A percentile compares a stretch with the other conserved stretches of the same genome.
Conservation (phyloP, 2,113 vertebrate species). For the Mesocricetus auratus region DNA sequence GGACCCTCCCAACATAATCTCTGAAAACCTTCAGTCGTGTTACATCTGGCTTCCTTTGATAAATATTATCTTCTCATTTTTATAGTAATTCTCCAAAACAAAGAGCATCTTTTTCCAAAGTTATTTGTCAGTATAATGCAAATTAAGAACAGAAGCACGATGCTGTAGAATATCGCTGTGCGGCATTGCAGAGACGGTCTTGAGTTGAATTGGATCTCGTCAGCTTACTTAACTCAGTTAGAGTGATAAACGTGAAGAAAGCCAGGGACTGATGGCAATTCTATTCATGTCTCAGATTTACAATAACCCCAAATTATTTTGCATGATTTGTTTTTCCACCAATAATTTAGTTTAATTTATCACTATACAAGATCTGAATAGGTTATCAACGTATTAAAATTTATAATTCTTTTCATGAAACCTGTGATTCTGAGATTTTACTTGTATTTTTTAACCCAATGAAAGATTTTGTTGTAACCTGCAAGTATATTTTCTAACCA, state of each 20-base stretch:
- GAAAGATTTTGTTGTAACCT: conserved; percentile 79
- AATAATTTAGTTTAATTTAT: conserved; percentile 79
- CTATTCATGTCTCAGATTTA: conserved; percentile 83
- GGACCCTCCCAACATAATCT: conserved; percentile 54
- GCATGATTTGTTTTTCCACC: conserved; percentile 83
- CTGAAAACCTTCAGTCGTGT: conserved; percentile 67
- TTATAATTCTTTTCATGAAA: conserved; percentile 69
- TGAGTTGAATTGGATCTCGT: conserved; percentile 84
- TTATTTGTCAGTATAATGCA: conserved; percentile 86
- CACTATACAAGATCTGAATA: conserved; percentile 70
- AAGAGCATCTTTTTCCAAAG: conserved; percentile 77
- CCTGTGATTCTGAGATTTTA: conserved; percentile 81
- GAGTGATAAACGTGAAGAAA: conserved; percentile 84
- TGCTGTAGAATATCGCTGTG: conserved; percentile 78
- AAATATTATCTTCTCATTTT: conserved; percentile 83
- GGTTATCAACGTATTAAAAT: conserved; percentile 77
- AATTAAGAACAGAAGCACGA: conserved; percentile 86
- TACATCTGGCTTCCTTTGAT: conserved; percentile 77
- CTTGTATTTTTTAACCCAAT: conserved; percentile 75
- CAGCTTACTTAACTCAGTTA: conserved; percentile 84
- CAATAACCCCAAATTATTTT: conserved; percentile 85
- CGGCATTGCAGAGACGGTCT: conserved; percentile 80
- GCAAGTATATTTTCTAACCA: conserved; percentile 84
- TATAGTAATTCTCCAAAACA: conserved; percentile 79
- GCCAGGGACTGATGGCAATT: conserved; percentile 80